A percentile compares a stretch with the other conserved stretches of the same genome.
These are phyloP conservation scores for Tachycineta bicolor DNA, from an alignment of 2,113 vertebrate species.

Conservation along the genomic window DNA sequence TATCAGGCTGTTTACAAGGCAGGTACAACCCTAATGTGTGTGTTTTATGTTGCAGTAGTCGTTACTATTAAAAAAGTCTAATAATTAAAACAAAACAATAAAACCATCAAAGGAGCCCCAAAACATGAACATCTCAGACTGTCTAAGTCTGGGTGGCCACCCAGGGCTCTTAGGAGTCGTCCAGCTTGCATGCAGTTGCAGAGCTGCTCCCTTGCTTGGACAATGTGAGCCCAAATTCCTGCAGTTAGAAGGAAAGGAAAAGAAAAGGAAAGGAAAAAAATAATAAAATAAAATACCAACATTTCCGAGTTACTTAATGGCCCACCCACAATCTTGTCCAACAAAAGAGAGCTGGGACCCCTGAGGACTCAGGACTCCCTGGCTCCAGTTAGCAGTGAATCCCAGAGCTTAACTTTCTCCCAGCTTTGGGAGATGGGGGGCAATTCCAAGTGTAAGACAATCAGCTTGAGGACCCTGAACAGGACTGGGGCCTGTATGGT, in stretches of 20 bases:
- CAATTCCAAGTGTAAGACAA: accelerated
- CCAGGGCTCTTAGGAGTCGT: neutral
- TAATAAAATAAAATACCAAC: accelerated
- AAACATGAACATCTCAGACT: neutral
- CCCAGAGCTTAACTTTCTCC: neutral
- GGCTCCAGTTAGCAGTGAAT: neutral
- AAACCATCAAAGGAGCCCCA: conserved; percentile 37
- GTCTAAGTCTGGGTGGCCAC: conserved; percentile 22
- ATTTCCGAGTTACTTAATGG: neutral
- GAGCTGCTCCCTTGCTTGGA: neutral
- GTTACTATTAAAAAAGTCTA: conserved; percentile 28
- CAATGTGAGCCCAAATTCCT: neutral
- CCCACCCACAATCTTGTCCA: neutral
- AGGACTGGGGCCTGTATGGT: neutral
- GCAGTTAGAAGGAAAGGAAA: neutral
- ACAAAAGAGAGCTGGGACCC: neutral
- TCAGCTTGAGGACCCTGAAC: neutral
- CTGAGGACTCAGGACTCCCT: neutral
- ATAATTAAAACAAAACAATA: conserved; percentile 50
- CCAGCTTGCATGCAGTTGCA: neutral
- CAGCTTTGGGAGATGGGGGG: accelerated
- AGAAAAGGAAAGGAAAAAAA: accelerated
- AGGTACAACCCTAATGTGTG: neutral
- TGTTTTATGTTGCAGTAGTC: neutral
- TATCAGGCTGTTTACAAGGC: neutral